Percentiles rank a stretch among this genome's conserved stretches.
Evolutionary conservation across 1,140 invertebrate genomes (phyloP).

Genomic region (Drosophila suzukii): DNA sequence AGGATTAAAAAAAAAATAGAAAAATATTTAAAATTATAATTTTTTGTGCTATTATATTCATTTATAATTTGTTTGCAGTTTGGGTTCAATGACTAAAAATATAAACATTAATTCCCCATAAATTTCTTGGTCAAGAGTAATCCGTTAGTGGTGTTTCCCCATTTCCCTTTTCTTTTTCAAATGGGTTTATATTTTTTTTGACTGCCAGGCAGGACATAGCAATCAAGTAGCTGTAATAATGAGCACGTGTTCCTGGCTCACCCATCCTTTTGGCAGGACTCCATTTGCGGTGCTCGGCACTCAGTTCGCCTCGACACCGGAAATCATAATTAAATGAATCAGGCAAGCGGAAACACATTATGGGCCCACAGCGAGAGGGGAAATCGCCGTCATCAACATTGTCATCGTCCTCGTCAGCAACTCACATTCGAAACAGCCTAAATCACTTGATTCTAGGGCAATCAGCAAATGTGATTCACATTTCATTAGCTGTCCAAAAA

Average conservation of each 20-base stretch:
- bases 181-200: slow-evolving; percentile 1
- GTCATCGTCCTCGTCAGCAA: slow-evolving; percentile 1
- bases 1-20: no score
- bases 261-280: slow-evolving; percentile 3
- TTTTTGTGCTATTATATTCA: no score
- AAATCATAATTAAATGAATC: slow-evolving; percentile 79
- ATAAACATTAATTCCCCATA: neutral
- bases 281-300: neutral
- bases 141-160: neutral
- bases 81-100: no score
- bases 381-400: slow-evolving; percentile 5
- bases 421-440: slow-evolving; percentile 1
- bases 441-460: slow-evolving; percentile 1
- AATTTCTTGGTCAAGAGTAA: neutral
- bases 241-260: slow-evolving; percentile 26
- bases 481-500: slow-evolving; percentile 8
- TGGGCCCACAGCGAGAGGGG: slow-evolving; percentile 5
- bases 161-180: neutral
- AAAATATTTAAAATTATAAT: no score
- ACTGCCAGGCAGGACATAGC: slow-evolving; percentile 26
- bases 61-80: no score
- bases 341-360: slow-evolving; percentile 69
- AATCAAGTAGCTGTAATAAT: slow-evolving; percentile 63
- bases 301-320: slow-evolving; percentile 37
- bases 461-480: slow-evolving; percentile 35